These are phyloP conservation scores for Melolontha melolontha DNA, from an alignment of 2,888 invertebrate genomes.

Conservation along the genomic window DNA sequence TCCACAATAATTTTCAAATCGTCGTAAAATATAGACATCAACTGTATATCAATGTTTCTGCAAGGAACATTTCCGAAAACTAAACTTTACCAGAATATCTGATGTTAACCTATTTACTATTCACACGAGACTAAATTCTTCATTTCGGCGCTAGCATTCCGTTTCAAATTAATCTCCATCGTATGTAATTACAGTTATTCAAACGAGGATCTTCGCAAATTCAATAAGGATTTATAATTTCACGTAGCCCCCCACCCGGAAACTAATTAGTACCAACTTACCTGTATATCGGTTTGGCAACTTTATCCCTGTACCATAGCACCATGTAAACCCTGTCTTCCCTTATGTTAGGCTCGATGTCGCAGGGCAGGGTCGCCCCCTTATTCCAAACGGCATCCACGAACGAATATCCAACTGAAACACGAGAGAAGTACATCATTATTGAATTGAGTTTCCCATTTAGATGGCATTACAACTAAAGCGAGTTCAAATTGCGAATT, in stretches of 20 bases:
- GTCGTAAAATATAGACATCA: no score
- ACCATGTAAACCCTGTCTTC: conserved; percentile 93
- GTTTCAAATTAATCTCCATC: no score
- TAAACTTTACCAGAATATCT: no score
- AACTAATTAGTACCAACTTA: conserved; percentile 62
- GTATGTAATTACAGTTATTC: no score
- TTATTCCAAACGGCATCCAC: conserved; percentile 88
- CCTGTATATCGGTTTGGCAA: conserved; percentile 92
- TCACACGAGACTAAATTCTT: no score
- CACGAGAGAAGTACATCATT: conserved; percentile 41
- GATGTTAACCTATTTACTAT: no score
- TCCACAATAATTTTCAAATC: no score
- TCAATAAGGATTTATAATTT: no score
- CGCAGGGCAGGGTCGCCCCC: conserved; percentile 88
- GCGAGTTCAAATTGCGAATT: conserved; percentile 16
- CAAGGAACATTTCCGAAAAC: no score
- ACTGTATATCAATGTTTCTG: no score
- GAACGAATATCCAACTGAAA: conserved; percentile 75
- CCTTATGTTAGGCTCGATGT: conserved; percentile 85
- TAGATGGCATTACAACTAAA: conserved; percentile 16
- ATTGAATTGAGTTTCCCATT: conserved; percentile 30
- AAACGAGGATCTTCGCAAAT: no score
- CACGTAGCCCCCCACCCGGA: not conserved
- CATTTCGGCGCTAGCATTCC: no score
- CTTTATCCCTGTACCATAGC: conserved; percentile 89